Evolutionary conservation across 2,888 invertebrate species (phyloP).

Genomic region (Plusia festucae): DNA sequence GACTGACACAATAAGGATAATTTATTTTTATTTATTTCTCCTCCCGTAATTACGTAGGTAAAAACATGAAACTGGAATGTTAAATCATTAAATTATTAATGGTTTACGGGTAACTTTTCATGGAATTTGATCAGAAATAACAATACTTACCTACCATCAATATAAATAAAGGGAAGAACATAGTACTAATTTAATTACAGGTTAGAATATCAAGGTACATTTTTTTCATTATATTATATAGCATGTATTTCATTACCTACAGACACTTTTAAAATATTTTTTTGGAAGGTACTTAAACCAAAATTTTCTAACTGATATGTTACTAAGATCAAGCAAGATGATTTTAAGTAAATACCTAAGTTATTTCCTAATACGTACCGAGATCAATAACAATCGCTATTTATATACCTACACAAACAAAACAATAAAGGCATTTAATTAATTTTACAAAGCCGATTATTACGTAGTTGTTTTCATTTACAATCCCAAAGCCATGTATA

Average conservation of each 20-base stretch:
- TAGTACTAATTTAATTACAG: neutral
- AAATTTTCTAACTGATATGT: neutral
- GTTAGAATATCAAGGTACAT: neutral
- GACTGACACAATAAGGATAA: neutral
- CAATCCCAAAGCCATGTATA: slow-evolving; percentile 47
- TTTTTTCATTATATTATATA: too few species aligned
- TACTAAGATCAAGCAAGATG: neutral
- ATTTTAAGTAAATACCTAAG: neutral
- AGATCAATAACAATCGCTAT: neutral
- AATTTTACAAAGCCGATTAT: slow-evolving; percentile 10
- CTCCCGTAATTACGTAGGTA: too few species aligned
- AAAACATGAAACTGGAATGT: too few species aligned
- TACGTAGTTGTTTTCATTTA: slow-evolving; percentile 15
- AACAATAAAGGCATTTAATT: neutral
- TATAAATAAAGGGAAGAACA: too few species aligned
- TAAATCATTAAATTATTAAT: too few species aligned
- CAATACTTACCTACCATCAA: too few species aligned
- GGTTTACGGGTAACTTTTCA: too few species aligned
- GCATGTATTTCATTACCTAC: too few species aligned
- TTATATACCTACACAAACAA: slow-evolving; percentile 12
- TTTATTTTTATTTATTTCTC: neutral
- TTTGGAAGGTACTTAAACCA: neutral
- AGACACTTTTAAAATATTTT: neutral
- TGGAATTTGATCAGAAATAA: too few species aligned
- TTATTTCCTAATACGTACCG: neutral